These are phyloP conservation scores for Drepanosiphum platanoidis DNA, from an alignment of 2,888 invertebrate species.

Conservation along the genomic window DNA sequence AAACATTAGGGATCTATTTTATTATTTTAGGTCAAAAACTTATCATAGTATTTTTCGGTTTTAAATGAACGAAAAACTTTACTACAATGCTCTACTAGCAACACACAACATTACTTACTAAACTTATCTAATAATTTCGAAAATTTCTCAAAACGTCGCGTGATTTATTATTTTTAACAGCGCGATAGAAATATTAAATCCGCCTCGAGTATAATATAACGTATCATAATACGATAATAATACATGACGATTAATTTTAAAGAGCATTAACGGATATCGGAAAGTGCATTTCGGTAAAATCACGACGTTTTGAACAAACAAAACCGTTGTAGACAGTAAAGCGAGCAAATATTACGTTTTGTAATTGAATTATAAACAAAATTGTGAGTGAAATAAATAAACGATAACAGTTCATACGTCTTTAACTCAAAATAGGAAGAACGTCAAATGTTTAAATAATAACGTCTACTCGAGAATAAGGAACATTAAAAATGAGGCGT, in stretches of 20 bases:
- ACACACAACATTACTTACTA: not conserved
- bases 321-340: not conserved
- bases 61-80: not conserved
- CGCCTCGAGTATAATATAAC: not conserved
- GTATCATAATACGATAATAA: not conserved
- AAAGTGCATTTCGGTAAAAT: too few species aligned
- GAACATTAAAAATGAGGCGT: slow-evolving; percentile 34
- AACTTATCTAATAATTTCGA: slow-evolving; percentile 10
- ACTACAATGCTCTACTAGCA: not conserved
- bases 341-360: not conserved
- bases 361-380: not conserved
- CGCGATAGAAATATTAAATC: not conserved
- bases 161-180: not conserved
- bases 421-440: not conserved
- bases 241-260: not conserved
- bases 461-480: slow-evolving; percentile 13
- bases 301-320: not conserved
- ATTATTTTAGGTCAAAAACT: slow-evolving; percentile 34
- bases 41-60: slow-evolving; percentile 5
- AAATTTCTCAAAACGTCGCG: not conserved
- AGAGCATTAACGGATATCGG: too few species aligned
- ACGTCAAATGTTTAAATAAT: slow-evolving; percentile 14
- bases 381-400: not conserved
- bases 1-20: slow-evolving; percentile 34
- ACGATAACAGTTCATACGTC: not conserved